Evolutionary conservation across 2,888 invertebrate genomes (phyloP), one percentile per base, ranked within the genome.

Genomic region (Congeria kusceri): DNA sequence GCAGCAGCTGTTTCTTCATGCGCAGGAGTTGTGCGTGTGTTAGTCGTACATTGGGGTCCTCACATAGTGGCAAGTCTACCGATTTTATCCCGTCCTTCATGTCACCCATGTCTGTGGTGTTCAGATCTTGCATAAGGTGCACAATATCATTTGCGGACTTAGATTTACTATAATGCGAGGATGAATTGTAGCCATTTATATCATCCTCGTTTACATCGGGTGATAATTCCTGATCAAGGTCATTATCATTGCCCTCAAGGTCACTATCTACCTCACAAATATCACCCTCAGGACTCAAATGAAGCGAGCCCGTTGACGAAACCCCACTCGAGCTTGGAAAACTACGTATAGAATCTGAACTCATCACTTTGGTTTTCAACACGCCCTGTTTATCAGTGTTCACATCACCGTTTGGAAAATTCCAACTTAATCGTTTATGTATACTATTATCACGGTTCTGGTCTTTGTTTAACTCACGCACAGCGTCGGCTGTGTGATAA

Each of bases 401-500:
- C 69, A 85, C 76, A 71, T 92, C 90, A 20, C 86, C 88, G 85
- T 92, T 72, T 93, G 95, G 90, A 86, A 94, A 95, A 92, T 95
- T 95, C 95, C 95, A 95, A 20, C 95, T 95, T 74, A 95, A 92
- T 62, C 95, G 94, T 91, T 95, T 95, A 91, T 95, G 95, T 84
- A 95, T 95, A 79, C 94, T 94, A 63, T 94, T 87, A 82, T 92
- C 92, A 77, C 86, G 87, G 46, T 87, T 87, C 61, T 89, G 87
- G 27, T 80, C 94, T 77, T 84, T 85, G 66, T 87, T 81, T 69
- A 95, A 94, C 90, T 95, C 95, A 90, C 96, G 96, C 84, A 96
- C 95, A 77, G 95, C 95, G 82, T 96, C 96, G 7, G 96, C 95
- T 7, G 96, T 96, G 92, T 95, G 95, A 92, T 95, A 96, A 78